Evolutionary conservation across 2,113 vertebrate genomes (phyloP), one percentile per base, ranked within the genome.

Genomic region (Dromas ardeola): DNA sequence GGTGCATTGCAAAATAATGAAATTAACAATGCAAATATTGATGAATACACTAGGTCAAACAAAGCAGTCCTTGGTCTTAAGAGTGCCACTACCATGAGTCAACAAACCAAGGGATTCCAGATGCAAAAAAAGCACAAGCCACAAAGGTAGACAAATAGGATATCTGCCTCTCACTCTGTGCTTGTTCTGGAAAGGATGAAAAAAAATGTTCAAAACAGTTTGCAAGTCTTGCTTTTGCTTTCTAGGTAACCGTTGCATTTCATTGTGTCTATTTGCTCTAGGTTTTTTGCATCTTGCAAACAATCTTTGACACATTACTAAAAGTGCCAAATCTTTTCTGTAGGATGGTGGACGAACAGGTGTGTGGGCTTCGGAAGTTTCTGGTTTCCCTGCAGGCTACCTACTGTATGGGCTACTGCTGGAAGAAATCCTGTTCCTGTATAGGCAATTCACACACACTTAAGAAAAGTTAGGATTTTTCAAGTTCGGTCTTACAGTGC

Each of bases 21-120:
- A 91, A 84, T 96, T 95, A 96, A 43, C 84, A 91, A 42, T 91
- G 66, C 81, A 94, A 96, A 96, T 90, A 95, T 80, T 94, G 95
- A 69, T 93, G 58, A 87, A 94, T 89, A 43, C 30, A 34, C 56
- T 34, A 45, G 52, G 81, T 94, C 88, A 96, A 93, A 90, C 76
- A 90, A 70, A 96, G 79, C 38, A n/a, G 43, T 77, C 62, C 78
- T 85, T 81, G 29, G 59, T 58, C 87, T 82, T 67, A 20, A 72
- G 81, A 76, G 13, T 67, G 47, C 47, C 6, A 16, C 49, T 76
- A 40, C 70, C 27, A 0, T 84, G 18, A 86, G 43, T 86, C 83
- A 91, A 91, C 23, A 95, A 88, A 81, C 26, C 86, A 81, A 95
- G 43, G 61, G 73, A 72, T 93, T 93, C 90, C 91, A 95, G 81